Conservation (phyloP, 2,888 invertebrate species). For the Carterocephalus palaemon region DNA sequence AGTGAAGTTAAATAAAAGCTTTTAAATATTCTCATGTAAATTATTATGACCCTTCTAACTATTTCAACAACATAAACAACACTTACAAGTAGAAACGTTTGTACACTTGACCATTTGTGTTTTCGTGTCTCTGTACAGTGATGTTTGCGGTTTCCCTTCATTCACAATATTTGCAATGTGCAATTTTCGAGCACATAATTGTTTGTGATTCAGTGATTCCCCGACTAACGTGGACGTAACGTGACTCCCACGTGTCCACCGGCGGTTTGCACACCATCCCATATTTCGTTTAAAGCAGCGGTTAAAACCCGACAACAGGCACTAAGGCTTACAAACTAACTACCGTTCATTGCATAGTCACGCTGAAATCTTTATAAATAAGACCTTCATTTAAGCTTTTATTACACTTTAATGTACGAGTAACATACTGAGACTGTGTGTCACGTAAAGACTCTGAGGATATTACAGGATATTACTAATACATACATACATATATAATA, state of each 20-base stretch:
- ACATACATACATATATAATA: not conserved
- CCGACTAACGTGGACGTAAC: too few relatives aligned
- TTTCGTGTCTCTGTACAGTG: not conserved
- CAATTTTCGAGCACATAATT: slow-evolving; percentile 1
- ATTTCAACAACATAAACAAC: too few relatives aligned
- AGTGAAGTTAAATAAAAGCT: too few relatives aligned
- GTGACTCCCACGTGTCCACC: slow-evolving; percentile 5
- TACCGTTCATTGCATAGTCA: slow-evolving; percentile 6
- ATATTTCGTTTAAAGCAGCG: not conserved
- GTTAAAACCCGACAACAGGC: not conserved
- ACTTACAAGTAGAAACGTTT: too few relatives aligned
- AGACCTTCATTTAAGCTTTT: slow-evolving; percentile 3
- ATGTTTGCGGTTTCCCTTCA: slow-evolving; percentile 15
- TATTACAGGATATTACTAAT: not conserved
- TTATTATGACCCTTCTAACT: not conserved
- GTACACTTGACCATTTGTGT: too few relatives aligned
- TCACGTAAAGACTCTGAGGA: not conserved
- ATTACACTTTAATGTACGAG: not conserved
- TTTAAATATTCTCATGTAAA: too few relatives aligned
- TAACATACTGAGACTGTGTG: not conserved
- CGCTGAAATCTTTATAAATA: slow-evolving; percentile 7
- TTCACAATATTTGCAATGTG: slow-evolving; percentile 10
- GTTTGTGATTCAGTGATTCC: slow-evolving; percentile 3
- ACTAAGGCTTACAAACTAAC: slow-evolving; percentile 7
- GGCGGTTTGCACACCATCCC: slow-evolving; percentile 1